These are phyloP conservation scores for Microcebus jonahi DNA, from an alignment of 2,113 vertebrate genomes.

Conservation along the genomic window DNA sequence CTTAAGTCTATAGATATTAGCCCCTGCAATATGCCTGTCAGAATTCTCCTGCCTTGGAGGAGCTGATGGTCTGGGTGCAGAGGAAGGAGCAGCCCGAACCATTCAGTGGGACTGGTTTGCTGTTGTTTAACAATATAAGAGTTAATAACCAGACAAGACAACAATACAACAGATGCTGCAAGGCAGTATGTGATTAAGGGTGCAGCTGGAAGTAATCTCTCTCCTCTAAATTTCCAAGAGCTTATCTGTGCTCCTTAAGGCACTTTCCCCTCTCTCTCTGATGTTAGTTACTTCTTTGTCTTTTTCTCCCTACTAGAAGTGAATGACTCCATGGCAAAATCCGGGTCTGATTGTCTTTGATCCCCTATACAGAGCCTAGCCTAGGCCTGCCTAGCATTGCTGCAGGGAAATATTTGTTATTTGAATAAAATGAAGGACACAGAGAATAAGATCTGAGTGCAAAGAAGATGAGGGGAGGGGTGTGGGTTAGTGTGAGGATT, in stretches of 20 bases:
- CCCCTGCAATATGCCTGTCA: background rate
- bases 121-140: background rate
- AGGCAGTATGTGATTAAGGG: constrained; percentile 21
- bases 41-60: background rate
- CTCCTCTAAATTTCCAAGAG: background rate
- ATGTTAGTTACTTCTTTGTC: background rate
- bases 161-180: background rate
- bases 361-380: background rate
- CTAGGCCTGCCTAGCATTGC: background rate
- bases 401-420: background rate
- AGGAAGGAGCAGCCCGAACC: background rate
- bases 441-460: background rate
- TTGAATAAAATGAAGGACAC: background rate
- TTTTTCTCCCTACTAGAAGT: too few species aligned
- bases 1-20: background rate
- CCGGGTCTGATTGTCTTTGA: background rate
- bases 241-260: background rate
- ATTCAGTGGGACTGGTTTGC: background rate
- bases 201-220: background rate
- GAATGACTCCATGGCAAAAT: background rate
- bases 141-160: constrained; percentile 23
- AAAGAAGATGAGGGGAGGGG: background rate
- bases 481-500: background rate
- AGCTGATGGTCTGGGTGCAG: background rate
- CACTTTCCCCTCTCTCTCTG: background rate